Base-by-base conservation (phyloP, 1,140 invertebrate genomes). In the Telenomus remus region DNA sequence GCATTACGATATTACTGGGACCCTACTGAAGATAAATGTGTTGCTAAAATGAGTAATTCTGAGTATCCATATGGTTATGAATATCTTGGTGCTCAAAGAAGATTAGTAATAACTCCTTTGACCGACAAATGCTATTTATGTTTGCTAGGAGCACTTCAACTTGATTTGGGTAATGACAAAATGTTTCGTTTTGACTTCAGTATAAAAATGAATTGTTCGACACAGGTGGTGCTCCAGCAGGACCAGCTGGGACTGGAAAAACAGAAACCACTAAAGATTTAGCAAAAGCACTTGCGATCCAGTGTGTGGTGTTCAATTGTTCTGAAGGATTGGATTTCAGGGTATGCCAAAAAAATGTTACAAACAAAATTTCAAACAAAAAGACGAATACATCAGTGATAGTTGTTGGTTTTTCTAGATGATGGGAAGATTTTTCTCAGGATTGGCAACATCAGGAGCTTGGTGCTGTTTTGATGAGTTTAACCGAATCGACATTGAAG, bases 401-500 rank as follows among this genome's bases (percentile, higher is more conserved):
- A 27, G 6, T 27, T 27, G 1, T 27, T 27, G 19, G n/a, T n/a
- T n/a, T 27, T 27, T 3, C 1, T 27, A 64, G 50, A 95, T 95
- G 33, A 95, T 98, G 92, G 95, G 96, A 16, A 97, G 97, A 87
- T 95, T 94, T 86, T 95, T 96, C 79, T 95, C 94, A 86, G 96
- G 96, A 14, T 83, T 97, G 2, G 95, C 96, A 6, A 93, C 95
- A 4, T 94, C 90, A 82, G 97, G 96, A 0, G 95, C 96, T 0
- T 97, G 96, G 96, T 95, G 94, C 0, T 98, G 96, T 83, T 97
- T 98, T 80, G 96, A 98, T 80, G 96, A 98, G 87, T 98, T 98
- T 82, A 98, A 98, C 84, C 89, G 94, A n/a, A 97, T 98, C 72
- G 96, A 97, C 73, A 89, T 97, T 46, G 96, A 97, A 88, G 94